Base-by-base conservation (phyloP, 2,797 vertebrate species). In the Gymnoscopelus microlampas region DNA sequence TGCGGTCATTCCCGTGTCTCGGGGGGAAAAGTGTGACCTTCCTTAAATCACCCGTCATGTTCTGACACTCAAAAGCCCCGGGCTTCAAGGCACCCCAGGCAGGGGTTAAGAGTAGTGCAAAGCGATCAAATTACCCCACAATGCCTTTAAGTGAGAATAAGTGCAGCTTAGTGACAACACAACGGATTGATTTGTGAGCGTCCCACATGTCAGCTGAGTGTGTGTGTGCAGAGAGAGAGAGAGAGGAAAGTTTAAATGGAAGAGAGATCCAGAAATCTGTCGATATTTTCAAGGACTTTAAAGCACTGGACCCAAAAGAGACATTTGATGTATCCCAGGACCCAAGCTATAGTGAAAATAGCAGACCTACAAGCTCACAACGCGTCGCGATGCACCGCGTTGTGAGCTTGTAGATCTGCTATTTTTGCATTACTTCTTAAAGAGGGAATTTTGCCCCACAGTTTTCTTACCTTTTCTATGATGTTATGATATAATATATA, bases 11-110 rank as follows among this genome's bases (percentile, higher is more conserved):
- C 68, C 78, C 76, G 86, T 70, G 71, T 79, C 78, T 63, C 19
- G 56, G 11, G 74, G 84, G 51, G 64, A 6, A 6, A 68, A 81
- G 83, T 84, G 82, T 83, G 87, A 87, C 86, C 85, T 85, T 86
- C 87, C 73, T 65, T 71, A 84, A 85, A 86, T 85, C 83, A 68
- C 57, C 74, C 55, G 32, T 35, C 79, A 62, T 75, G 71, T 79
- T 82, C 77, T 75, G 87, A 89, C 88, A 90, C 85, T 82, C 77
- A 63, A 35, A 35, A 87, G 82, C 85, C 80, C 76, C 80, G 66
- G 66, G 72, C 64, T 24, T 77, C 64, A 68, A 74, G 76, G 66
- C 54, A 69, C 32, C 15, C 68, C 60, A 55, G 78, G 51, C 15
- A 53, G 48, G 63, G 61, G 75, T 74, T 73, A 67, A 84, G 81